These are phyloP conservation scores for Calosoma granatense DNA, from an alignment of 1,140 invertebrate genomes.

Conservation along the genomic window DNA sequence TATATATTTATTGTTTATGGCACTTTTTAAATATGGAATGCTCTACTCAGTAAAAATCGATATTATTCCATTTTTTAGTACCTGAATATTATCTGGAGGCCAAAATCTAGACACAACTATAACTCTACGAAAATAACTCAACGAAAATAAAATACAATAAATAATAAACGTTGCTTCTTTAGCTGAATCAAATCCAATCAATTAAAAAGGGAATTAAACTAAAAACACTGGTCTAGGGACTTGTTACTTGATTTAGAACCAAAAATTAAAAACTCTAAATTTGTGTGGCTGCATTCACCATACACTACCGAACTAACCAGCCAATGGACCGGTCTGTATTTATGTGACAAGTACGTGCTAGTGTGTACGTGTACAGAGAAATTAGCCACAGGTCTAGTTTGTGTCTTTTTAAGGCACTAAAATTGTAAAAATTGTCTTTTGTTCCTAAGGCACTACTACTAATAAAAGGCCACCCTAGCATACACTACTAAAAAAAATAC, in stretches of 20 bases:
- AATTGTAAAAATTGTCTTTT: slow-evolving; percentile 7
- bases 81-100: slow-evolving; percentile 3
- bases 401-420: slow-evolving; percentile 6
- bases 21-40: slow-evolving; percentile 2
- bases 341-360: neutral
- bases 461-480: slow-evolving; percentile 1
- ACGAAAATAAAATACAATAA: neutral
- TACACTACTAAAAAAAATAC: slow-evolving; percentile 4
- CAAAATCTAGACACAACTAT: neutral
- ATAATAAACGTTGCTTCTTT: neutral
- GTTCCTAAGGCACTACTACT: slow-evolving; percentile 3
- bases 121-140: neutral
- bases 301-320: too few relatives aligned
- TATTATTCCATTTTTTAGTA: slow-evolving; percentile 5
- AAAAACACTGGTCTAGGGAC: neutral
- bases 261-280: slow-evolving; percentile 6
- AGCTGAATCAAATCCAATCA: neutral
- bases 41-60: neutral
- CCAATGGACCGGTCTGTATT: too few relatives aligned
- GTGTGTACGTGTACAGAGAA: neutral
- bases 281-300: neutral
- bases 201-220: neutral
- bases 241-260: neutral
- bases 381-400: neutral
- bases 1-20: neutral